Percentiles rank a stretch among this genome's conserved stretches.
These are phyloP conservation scores for Oxycera nigricornis DNA, from an alignment of 2,888 invertebrate species.

Conservation along the genomic window DNA sequence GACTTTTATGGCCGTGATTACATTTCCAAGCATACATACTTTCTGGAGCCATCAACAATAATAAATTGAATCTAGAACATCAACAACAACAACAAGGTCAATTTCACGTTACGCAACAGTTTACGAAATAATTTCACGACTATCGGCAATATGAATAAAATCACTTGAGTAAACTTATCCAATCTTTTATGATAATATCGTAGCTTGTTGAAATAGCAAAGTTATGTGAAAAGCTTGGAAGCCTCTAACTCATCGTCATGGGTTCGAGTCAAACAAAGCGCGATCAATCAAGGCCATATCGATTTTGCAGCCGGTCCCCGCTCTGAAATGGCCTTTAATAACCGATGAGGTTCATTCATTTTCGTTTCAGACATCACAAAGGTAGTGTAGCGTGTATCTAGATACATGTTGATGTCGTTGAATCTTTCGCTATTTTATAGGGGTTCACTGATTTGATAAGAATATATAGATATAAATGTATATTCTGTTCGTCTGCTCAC, in stretches of 20 bases:
- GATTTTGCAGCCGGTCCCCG: background rate
- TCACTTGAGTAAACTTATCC: background rate
- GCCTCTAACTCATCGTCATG: background rate
- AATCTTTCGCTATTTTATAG: background rate
- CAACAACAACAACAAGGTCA: too few relatives aligned
- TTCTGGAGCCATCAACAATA: too few relatives aligned
- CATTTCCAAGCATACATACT: too few relatives aligned
- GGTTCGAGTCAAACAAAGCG: slow-evolving; percentile 22
- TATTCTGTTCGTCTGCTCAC: too few relatives aligned
- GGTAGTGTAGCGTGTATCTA: background rate
- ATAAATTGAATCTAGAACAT: too few relatives aligned
- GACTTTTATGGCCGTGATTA: too few relatives aligned
- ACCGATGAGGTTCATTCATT: background rate
- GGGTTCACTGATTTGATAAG: slow-evolving; percentile 2
- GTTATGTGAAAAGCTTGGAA: background rate
- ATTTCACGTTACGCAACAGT: too few relatives aligned
- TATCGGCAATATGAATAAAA: too few relatives aligned
- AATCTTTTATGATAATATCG: background rate
- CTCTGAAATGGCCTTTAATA: background rate
- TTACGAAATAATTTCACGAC: too few relatives aligned
- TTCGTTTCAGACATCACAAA: background rate
- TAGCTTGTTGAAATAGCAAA: background rate
- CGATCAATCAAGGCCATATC: slow-evolving; percentile 28
- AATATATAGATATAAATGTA: too few relatives aligned
- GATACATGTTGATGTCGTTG: background rate